Percentiles rank a stretch among this genome's conserved stretches.
Evolutionary conservation across 2,888 invertebrate genomes (phyloP).

Genomic region (Apocheima hispidaria): DNA sequence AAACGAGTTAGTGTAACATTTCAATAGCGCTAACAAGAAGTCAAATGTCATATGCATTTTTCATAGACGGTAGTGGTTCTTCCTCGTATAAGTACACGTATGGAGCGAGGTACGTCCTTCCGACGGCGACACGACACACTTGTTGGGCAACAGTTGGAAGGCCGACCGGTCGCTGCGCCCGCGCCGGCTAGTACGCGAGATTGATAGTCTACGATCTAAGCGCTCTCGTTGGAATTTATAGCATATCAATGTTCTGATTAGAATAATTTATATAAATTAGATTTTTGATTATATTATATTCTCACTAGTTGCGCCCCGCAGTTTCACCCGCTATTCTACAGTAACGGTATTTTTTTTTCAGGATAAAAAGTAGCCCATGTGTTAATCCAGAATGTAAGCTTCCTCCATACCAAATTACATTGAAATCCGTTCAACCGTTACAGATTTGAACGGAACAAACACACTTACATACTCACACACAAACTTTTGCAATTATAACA

Average conservation of each 20-base stretch:
- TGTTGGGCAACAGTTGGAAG: slow-evolving; percentile 49
- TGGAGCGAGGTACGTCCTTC: slow-evolving; percentile 56
- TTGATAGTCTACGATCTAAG: neutral
- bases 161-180: slow-evolving; percentile 48
- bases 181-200: slow-evolving; percentile 16
- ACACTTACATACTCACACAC: no score
- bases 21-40: slow-evolving; percentile 10
- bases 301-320: no score
- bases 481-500: no score
- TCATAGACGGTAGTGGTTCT: slow-evolving; percentile 16
- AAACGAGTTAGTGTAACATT: slow-evolving; percentile 6
- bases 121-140: slow-evolving; percentile 47
- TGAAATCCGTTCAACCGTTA: no score
- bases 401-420: no score
- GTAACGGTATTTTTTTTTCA: no score
- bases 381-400: no score
- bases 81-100: slow-evolving; percentile 15
- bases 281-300: no score
- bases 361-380: no score
- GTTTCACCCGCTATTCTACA: no score
- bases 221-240: neutral
- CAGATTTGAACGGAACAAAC: no score
- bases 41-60: slow-evolving; percentile 12
- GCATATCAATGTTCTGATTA: neutral
- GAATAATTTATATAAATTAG: no score